Percentiles rank a stretch among this genome's conserved stretches.
These are phyloP conservation scores for Micrastur ruficollis DNA, from an alignment of 2,797 vertebrate species.

Conservation along the genomic window DNA sequence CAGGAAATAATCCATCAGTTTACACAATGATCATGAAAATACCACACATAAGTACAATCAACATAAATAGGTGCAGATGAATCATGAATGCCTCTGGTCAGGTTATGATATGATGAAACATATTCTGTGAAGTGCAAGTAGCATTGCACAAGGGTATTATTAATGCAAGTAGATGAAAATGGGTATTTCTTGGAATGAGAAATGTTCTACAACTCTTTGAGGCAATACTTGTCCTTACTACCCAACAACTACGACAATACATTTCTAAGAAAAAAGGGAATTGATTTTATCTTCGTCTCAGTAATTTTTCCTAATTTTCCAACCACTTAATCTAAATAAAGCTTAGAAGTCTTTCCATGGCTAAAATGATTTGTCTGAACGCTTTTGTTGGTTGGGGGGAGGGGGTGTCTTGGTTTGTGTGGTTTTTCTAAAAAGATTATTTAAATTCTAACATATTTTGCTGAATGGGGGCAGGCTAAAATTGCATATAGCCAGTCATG, in stretches of 20 bases:
- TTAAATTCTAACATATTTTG: background rate
- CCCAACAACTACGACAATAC: background rate
- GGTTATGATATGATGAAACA: background rate
- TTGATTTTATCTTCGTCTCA: background rate
- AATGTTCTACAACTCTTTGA: background rate
- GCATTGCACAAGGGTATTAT: background rate
- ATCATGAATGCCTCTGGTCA: background rate
- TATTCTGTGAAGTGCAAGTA: background rate
- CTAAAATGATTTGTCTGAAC: background rate
- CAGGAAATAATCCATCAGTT: background rate
- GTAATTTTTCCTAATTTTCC: background rate
- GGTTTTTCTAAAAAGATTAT: background rate
- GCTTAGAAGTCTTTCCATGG: background rate
- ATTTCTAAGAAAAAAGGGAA: background rate
- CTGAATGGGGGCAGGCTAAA: background rate
- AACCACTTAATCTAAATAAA: background rate
- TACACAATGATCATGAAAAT: background rate
- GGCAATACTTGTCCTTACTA: background rate
- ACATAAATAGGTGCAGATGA: background rate
- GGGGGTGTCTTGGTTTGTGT: background rate
- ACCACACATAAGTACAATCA: background rate
- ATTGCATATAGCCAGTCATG: background rate
- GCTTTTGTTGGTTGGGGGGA: fast-evolving
- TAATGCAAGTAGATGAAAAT: background rate
- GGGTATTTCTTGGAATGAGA: background rate